A percentile compares a stretch with the other conserved stretches of the same genome.
Evolutionary conservation across 2,113 vertebrate genomes (phyloP).

Genomic region (Cololabis saira): DNA sequence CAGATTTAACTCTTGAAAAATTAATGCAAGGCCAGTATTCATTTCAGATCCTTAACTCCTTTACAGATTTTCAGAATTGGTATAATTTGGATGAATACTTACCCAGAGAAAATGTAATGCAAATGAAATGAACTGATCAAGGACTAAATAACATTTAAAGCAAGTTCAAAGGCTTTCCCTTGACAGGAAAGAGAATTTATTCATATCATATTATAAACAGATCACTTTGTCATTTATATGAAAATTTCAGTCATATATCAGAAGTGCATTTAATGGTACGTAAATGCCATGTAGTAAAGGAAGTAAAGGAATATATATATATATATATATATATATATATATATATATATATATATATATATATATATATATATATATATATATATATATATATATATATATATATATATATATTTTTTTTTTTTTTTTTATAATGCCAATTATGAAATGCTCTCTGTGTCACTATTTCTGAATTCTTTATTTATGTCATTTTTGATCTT

Average conservation of each 20-base stretch:
- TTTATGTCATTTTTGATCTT: not conserved
- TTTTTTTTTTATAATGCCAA: slow-evolving; percentile 47
- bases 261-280: slow-evolving; percentile 29
- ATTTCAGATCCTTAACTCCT: slow-evolving; percentile 7
- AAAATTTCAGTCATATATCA: slow-evolving; percentile 47
- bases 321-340: no score
- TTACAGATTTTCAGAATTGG: slow-evolving; percentile 40
- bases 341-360: no score
- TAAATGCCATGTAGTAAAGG: slow-evolving; percentile 23
- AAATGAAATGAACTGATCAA: slow-evolving; percentile 68
- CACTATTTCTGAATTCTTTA: slow-evolving; percentile 23
- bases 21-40: slow-evolving; percentile 21
- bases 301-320: no score
- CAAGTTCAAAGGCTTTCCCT: slow-evolving; percentile 46
- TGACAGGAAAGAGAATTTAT: slow-evolving; percentile 45
- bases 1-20: slow-evolving; percentile 23
- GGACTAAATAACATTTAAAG: slow-evolving; percentile 41
- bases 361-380: no score
- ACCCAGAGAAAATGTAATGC: slow-evolving; percentile 72
- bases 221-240: slow-evolving; percentile 57
- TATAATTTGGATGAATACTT: slow-evolving; percentile 65
- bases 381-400: no score
- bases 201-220: slow-evolving; percentile 50
- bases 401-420: no score
- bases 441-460: slow-evolving; percentile 26